Evolutionary conservation across 2,113 vertebrate genomes (phyloP).

Genomic region (Periophthalmodon schlosseri): DNA sequence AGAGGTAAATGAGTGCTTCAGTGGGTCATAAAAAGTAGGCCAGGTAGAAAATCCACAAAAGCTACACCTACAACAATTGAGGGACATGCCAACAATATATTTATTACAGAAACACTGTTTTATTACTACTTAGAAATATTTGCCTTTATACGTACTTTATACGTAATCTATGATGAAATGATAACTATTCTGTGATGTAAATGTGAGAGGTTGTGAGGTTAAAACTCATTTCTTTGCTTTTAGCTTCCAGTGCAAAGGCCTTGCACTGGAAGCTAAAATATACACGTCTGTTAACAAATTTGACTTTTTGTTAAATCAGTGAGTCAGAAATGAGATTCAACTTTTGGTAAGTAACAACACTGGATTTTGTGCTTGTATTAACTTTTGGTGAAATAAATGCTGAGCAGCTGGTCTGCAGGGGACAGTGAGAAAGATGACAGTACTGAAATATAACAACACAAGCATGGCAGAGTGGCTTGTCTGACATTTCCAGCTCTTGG

Average conservation of each 20-base stretch:
- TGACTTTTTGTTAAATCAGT: background rate
- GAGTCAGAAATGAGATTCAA: background rate
- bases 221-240: too few relatives aligned
- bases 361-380: background rate
- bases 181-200: background rate
- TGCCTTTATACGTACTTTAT: background rate
- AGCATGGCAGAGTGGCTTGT: background rate
- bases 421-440: conserved; percentile 7
- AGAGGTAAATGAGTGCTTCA: background rate
- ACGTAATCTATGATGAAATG: background rate
- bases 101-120: too few relatives aligned
- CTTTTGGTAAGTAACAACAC: background rate
- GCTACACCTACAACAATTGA: too few relatives aligned
- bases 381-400: background rate
- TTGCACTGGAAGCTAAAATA: too few relatives aligned
- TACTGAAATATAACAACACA: background rate
- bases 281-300: background rate
- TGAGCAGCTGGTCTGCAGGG: conserved; percentile 7
- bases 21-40: too few relatives aligned
- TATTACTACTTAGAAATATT: background rate
- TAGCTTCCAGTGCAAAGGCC: background rate
- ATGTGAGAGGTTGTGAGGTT: too few relatives aligned
- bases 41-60: too few relatives aligned
- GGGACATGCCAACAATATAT: too few relatives aligned
- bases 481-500: background rate